Conservation (phyloP, 2,888 invertebrate species). For the Dryocosmus kuriphilus region DNA sequence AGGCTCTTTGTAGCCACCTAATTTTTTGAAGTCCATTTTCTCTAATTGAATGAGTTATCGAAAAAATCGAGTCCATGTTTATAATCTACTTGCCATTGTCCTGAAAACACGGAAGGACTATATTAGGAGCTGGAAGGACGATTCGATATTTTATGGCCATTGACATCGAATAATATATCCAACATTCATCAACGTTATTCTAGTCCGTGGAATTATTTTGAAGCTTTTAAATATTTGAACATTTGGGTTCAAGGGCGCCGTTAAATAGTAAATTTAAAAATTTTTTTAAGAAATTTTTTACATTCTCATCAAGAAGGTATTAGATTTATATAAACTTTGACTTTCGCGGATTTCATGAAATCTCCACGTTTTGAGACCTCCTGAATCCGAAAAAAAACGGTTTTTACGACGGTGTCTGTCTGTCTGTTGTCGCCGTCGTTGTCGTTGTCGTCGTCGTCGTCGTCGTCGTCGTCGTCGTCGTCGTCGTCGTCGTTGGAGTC, state of each 20-base stretch:
- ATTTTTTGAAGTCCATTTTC: slow-evolving; percentile 3
- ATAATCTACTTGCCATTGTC: neutral
- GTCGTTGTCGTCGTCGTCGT: too few species aligned
- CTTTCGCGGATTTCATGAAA: too few species aligned
- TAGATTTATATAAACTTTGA: too few species aligned
- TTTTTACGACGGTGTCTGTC: too few species aligned
- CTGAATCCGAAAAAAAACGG: too few species aligned
- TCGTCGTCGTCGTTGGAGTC: too few species aligned
- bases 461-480: too few species aligned
- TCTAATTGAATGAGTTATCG: slow-evolving; percentile 13
- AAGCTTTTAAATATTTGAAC: neutral
- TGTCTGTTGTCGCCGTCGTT: too few species aligned
- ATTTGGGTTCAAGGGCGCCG: neutral
- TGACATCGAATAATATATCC: neutral
- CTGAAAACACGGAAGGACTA: neutral
- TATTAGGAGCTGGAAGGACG: neutral
- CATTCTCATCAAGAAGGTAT: too few species aligned
- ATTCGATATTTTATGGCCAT: neutral
- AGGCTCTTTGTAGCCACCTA: neutral
- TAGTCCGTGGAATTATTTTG: neutral
- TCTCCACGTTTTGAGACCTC: too few species aligned
- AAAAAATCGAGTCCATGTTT: neutral
- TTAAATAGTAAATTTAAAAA: neutral
- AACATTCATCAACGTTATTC: neutral
- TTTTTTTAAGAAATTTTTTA: too few species aligned